phyloP scores from a whole-genome alignment of 2,797 vertebrate genomes.

The Podarcis lilfordi region DNA sequence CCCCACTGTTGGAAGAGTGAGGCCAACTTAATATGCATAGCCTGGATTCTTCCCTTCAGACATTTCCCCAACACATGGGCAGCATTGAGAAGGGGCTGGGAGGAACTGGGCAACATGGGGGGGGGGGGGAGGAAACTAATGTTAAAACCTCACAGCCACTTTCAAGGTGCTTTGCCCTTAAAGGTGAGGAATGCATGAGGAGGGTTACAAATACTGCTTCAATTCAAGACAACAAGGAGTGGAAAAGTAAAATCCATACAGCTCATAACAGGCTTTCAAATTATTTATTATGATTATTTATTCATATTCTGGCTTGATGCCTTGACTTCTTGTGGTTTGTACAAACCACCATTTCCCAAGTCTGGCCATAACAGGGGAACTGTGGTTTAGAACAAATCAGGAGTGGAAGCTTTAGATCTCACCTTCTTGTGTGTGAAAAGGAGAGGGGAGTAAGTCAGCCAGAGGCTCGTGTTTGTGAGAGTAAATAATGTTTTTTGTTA shows the following conservation, averaged over 20 bases:
- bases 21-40: too few relatives aligned
- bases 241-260: not conserved
- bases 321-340: not conserved
- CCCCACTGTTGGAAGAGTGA: too few relatives aligned
- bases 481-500: not conserved
- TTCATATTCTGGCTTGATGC: not conserved
- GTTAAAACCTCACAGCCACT: too few relatives aligned
- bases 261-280: not conserved
- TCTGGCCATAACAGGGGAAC: not conserved
- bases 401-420: not conserved
- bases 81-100: too few relatives aligned
- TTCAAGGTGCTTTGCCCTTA: too few relatives aligned
- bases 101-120: too few relatives aligned
- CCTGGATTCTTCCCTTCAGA: too few relatives aligned
- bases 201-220: not conserved
- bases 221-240: not conserved
- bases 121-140: too few relatives aligned
- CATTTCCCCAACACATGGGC: too few relatives aligned
- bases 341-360: not conserved
- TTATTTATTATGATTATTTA: not conserved
- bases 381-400: not conserved
- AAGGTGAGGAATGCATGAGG: too few relatives aligned
- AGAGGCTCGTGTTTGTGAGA: not conserved
- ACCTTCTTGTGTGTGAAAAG: not conserved
- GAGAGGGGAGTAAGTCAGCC: too few relatives aligned